phyloP scores from a whole-genome alignment of 2,797 vertebrate species.

The Sebastes goodei region DNA sequence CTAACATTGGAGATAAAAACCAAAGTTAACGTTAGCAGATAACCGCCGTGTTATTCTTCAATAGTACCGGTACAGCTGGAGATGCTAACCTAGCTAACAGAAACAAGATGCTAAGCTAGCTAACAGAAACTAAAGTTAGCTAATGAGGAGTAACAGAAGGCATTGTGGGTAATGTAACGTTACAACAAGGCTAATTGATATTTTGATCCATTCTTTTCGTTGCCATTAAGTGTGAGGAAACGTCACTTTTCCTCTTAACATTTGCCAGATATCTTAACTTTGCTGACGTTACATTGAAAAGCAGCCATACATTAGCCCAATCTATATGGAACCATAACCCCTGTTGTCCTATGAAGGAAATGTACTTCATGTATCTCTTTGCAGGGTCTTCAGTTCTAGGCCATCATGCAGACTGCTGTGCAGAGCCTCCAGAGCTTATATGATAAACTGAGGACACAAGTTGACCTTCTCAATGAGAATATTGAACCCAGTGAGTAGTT shows the following conservation, averaged over 20 bases:
- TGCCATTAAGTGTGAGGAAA: background rate
- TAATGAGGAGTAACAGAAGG: background rate
- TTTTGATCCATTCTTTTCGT: background rate
- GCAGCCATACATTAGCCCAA: background rate
- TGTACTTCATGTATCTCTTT: background rate
- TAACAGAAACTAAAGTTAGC: background rate
- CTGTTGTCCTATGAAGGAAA: background rate
- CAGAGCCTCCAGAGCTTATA: conserved; percentile 85
- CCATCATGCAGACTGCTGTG: conserved; percentile 86
- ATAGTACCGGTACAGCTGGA: background rate
- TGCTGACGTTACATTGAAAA: background rate
- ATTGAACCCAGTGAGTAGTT: conserved; percentile 90
- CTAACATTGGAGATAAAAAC: background rate
- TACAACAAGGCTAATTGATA: background rate
- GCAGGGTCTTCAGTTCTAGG: background rate
- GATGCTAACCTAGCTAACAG: background rate
- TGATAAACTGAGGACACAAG: conserved; percentile 87
- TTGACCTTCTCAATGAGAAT: conserved; percentile 89
- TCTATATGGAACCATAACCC: too few species aligned
- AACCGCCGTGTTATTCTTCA: background rate
- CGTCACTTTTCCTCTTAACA: background rate
- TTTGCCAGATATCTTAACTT: background rate
- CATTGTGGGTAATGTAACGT: background rate
- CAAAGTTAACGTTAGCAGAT: background rate
- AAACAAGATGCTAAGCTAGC: background rate